Evolutionary conservation across 2,113 vertebrate species (phyloP).

Genomic region (Pogonocichla stellata): DNA sequence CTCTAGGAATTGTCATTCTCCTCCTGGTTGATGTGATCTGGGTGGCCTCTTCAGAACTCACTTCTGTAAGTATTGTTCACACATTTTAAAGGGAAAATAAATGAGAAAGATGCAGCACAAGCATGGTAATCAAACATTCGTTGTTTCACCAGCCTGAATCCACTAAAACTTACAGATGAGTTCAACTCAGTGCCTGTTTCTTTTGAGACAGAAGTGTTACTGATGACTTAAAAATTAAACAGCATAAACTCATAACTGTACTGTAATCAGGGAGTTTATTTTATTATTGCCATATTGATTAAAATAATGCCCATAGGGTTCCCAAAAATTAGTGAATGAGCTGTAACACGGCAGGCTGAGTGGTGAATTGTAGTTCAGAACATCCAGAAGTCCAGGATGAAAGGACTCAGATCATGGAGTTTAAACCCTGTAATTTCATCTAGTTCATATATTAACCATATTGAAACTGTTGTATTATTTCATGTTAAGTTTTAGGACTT

Average conservation of each 20-base stretch:
- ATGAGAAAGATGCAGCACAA: neutral
- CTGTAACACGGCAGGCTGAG: neutral
- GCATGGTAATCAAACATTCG: accelerated
- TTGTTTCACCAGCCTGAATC: neutral
- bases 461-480: neutral
- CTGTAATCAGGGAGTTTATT: neutral
- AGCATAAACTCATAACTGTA: neutral
- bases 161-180: neutral
- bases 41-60: constrained; percentile 96
- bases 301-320: neutral
- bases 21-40: constrained; percentile 95
- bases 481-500: neutral
- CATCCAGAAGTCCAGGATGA: neutral
- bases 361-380: neutral
- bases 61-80: constrained; percentile 82
- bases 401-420: neutral
- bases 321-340: neutral
- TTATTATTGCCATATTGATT: neutral
- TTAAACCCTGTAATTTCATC: neutral
- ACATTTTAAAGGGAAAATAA: neutral
- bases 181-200: neutral
- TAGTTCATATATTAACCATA: neutral
- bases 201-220: neutral
- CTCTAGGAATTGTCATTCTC: constrained; percentile 90
- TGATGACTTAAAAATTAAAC: neutral